A percentile compares a stretch with the other conserved stretches of the same genome.
phyloP scores from a whole-genome alignment of 2,797 vertebrate genomes.

The Macropus fuliginosus region DNA sequence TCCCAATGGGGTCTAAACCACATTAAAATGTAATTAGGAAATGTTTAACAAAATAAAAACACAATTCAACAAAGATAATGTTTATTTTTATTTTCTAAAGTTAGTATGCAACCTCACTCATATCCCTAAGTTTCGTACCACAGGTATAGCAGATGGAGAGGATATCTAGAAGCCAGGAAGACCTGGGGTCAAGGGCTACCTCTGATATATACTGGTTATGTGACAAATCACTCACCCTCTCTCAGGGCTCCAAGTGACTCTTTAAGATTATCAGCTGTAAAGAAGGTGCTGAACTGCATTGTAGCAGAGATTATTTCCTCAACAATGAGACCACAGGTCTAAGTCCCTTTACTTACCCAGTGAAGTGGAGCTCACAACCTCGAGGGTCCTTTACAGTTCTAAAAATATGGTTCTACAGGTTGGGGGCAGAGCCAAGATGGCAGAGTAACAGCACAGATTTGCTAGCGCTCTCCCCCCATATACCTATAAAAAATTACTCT shows the following conservation, averaged over 20 bases:
- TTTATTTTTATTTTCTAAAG: background rate
- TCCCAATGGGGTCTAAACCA: background rate
- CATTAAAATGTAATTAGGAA: background rate
- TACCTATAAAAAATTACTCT: too few relatives aligned
- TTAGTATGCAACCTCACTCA: background rate
- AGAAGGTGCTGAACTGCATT: background rate
- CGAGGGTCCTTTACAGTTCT: background rate
- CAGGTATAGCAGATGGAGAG: background rate
- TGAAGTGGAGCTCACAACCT: background rate
- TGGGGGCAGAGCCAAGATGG: too few relatives aligned
- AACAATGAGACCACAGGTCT: background rate
- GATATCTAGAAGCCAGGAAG: background rate
- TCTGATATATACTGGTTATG: background rate
- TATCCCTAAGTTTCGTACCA: background rate
- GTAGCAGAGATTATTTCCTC: background rate
- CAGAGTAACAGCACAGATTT: too few relatives aligned
- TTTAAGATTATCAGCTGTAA: background rate
- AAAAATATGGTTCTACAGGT: background rate
- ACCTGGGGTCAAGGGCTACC: background rate
- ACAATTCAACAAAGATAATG: background rate
- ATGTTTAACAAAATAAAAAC: background rate
- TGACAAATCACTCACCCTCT: background rate
- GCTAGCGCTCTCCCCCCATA: too few relatives aligned
- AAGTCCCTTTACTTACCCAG: background rate
- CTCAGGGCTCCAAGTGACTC: background rate